phyloP scores from a whole-genome alignment of 2,888 invertebrate species.

The Phymatocera aterrima region DNA sequence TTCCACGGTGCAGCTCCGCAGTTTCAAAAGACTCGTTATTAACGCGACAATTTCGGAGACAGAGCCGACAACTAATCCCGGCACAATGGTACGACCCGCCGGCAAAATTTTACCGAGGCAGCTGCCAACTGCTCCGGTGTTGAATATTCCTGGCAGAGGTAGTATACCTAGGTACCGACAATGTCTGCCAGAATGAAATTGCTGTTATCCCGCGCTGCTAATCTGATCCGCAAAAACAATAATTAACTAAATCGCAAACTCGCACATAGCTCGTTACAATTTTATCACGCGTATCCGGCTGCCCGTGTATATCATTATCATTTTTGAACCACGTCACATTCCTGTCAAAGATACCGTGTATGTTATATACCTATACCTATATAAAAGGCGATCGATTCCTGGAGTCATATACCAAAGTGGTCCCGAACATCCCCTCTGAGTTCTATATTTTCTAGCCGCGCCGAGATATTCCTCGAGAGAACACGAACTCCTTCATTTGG shows the following conservation, averaged over 20 bases:
- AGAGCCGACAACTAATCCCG: slow-evolving; percentile 33
- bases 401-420: background rate
- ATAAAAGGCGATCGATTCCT: background rate
- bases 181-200: background rate
- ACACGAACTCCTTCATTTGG: slow-evolving; percentile 10
- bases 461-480: background rate
- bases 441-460: background rate
- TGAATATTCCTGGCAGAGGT: background rate
- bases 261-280: background rate
- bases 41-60: slow-evolving; percentile 24
- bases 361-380: too few relatives aligned
- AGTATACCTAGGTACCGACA: too few relatives aligned
- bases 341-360: background rate
- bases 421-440: background rate
- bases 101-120: slow-evolving; percentile 30
- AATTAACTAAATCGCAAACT: background rate
- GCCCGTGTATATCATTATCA: background rate
- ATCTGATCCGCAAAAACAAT: background rate
- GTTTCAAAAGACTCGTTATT: slow-evolving; percentile 39
- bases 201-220: background rate
- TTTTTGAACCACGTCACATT: background rate
- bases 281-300: background rate
- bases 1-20: background rate
- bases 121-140: background rate
- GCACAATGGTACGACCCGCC: slow-evolving; percentile 14